Percentiles rank a stretch among this genome's conserved stretches.
Conservation (phyloP, 37 sponge, comb jelly and placozoan species). For the Eunapius fragilis region DNA sequence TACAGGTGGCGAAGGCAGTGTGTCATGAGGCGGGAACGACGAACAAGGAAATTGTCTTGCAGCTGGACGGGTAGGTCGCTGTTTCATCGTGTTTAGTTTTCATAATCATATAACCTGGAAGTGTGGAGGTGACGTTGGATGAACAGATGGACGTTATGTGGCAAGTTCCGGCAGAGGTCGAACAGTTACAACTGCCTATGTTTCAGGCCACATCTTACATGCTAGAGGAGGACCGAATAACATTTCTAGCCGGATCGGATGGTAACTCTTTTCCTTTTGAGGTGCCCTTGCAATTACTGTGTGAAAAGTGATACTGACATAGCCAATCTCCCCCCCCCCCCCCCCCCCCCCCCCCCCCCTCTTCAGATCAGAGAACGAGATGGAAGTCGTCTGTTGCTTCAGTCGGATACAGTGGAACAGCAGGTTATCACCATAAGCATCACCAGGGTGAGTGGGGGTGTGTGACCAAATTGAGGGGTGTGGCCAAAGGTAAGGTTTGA, state of each 20-base stretch:
- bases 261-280: constrained; percentile 39
- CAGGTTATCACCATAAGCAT: background rate
- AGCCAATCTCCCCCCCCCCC: too few relatives aligned
- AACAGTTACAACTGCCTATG: constrained; percentile 28
- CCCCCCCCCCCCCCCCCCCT: too few relatives aligned
- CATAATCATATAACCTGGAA: background rate
- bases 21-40: too few relatives aligned
- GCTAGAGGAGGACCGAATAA: constrained; percentile 18
- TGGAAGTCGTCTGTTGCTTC: background rate
- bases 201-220: constrained; percentile 46
- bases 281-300: too few relatives aligned
- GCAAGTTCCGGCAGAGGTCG: constrained; percentile 39
- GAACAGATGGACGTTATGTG: constrained; percentile 59
- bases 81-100: background rate
- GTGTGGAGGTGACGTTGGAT: constrained; percentile 61
- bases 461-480: too few relatives aligned
- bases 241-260: constrained; percentile 41
- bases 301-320: too few relatives aligned
- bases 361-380: background rate
- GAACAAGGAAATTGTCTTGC: too few relatives aligned
- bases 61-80: background rate
- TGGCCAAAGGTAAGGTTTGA: background rate
- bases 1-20: too few relatives aligned
- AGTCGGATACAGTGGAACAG: background rate
- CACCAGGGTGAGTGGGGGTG: background rate